Base-by-base conservation (phyloP, 1,140 invertebrate species). In the Polyergus mexicanus region DNA sequence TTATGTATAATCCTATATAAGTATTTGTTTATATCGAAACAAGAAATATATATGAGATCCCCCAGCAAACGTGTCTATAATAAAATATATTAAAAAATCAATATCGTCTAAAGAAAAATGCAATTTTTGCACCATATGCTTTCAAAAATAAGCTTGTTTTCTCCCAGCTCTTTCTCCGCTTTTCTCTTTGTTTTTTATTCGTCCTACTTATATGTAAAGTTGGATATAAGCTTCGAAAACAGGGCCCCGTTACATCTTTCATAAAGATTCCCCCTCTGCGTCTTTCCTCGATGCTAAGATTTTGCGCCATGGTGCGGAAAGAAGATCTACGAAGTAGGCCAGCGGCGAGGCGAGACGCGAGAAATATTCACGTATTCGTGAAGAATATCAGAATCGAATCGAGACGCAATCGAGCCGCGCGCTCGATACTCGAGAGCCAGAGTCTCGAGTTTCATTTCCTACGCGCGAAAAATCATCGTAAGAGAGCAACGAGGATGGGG, bases 381-480 rank as follows among this genome's bases (percentile, higher is more conserved):
- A 69, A 11, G 19, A 66, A 41, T 78, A 78, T 78, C 75, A 69
- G 65, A 69, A 80, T 80, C 76, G 76, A 80, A 80, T 74, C 78
- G 51, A 35, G 54, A 74, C 68, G n/a, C 65, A 68, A 75, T 75
- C 75, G 47, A 81, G 22, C n/a, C 32, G 32, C 25, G n/a, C 6
- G 68, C 65, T 38, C 35, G 54, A 35, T 11, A 58, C 35, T 16
- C 66, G 35, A 66, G 38, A 44, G 51, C 7, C 19, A 35, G 56
- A 41, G 38, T 25, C 71, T 41, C 47, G 86, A 88, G 87, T 90
- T 84, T 90, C 86, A 90, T 90, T 88, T 86, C 83, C 88, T 71
- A 86, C 72, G 78, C 89, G 88, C 75, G 65, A 86, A 69, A 81
- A 89, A 88, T 89, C 87, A 88, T 84, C 78, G 84, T 89, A 87